Evolutionary conservation across 2,888 invertebrate species (phyloP), one percentile per base, ranked within the genome.

Genomic region (Pterostichus madidus): DNA sequence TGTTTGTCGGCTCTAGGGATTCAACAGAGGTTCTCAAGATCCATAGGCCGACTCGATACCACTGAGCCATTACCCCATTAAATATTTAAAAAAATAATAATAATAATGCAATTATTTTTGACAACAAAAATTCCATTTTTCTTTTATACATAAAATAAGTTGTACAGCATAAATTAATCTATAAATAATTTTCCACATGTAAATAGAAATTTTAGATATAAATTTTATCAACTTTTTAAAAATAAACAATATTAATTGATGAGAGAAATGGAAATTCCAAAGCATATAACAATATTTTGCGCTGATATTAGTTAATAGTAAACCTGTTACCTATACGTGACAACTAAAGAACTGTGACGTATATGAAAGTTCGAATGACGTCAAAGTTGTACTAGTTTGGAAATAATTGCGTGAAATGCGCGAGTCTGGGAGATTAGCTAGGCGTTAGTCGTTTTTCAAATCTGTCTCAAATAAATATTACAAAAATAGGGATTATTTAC

Each of bases 341-440:
- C 24, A 24, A 24, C 46, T 49, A 17, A 44, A 15, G 10, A 39
- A 39, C 31, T 8, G 35, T 80, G 80, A 80, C 80, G 80, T 80
- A 68, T 31, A 52, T 80, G 68, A 80, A 80, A 80, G 64, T 61
- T 80, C 49, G 13, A 15, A 32, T 80, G 80, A 80, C 80, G 80
- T 80, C 80, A 52, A 68, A 52, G 11, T 39, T 61, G 78, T 78
- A 44, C 76, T 76, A 76, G 31, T 71, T 71, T 71, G 10, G 2
- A 71, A n/a, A 44, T 71, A 71, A 71, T 39, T 71, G 64, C 64
- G 17, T 35, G 39, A 8, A n/a, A 3, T 8, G 13, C 32, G 31
- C 39, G n/a, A 71, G 15, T 17, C 44, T 17, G 39, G 17, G 13
- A 71, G 68, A 39, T 71, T 15, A 3, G 15, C 68, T 39, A 46